Evolutionary conservation across 2,797 vertebrate species (phyloP), one percentile per base, ranked within the genome.

Genomic region (Pseudotriccus pelzelni): DNA sequence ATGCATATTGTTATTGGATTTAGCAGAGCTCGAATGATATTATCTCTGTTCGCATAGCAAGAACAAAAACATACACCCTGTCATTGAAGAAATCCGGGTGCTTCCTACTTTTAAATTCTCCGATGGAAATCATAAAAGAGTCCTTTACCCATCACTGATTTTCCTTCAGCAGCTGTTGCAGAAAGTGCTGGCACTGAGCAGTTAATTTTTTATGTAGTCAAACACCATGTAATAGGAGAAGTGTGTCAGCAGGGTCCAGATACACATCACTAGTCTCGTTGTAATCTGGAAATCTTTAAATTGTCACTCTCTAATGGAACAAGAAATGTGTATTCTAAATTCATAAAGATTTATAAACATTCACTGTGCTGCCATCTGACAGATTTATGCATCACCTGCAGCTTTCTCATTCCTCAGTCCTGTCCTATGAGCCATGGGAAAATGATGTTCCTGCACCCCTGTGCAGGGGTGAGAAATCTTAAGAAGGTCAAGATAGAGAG

Each of bases 211-310:
- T 93, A 85, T 84, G n/a, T 39, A 67, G 73, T 50, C 85, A 81
- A 69, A 77, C 53, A 88, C 90, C 89, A 84, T 88, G 84, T 94
- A 93, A 79, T 83, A 89, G 78, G 81, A 94, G 83, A 46, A 55
- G 43, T 11, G 49, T 95, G 85, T 95, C 94, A 95, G 90, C 89
- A 79, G 85, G 93, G 73, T 76, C 69, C 62, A 77, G 87, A 86
- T 66, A 81, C 90, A 93, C 87, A 85, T 93, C 82, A 67, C 60
- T 89, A n/a, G 62, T 24, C 72, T 90, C 0, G 2, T 53, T 85
- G 90, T 90, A 95, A 93, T 96, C 95, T 15, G 41, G 89, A 93
- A 96, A 96, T 91, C 95, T 96, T 91, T 87, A 95, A 93, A 96
- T 93, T 95, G 92, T 93, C 83, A 53, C 66, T 94, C 58, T 66